These are phyloP conservation scores for Pluvianellus socialis DNA, from an alignment of 2,113 vertebrate species.

Conservation along the genomic window DNA sequence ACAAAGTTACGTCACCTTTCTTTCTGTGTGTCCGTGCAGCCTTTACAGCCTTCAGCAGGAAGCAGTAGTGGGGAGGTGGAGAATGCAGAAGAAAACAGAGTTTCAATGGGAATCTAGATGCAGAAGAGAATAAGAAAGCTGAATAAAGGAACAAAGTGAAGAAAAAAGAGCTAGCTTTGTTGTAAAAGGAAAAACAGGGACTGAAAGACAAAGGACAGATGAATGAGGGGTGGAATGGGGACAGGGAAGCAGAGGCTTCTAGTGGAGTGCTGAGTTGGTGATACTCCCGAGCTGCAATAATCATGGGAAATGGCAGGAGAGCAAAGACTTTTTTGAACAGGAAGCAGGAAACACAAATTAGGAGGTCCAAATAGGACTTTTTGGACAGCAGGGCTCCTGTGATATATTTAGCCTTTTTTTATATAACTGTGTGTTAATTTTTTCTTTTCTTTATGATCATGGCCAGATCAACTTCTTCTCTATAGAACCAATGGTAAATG, in stretches of 20 bases:
- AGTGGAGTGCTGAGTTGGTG: background rate
- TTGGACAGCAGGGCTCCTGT: background rate
- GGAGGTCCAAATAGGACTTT: background rate
- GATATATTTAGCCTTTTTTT: background rate
- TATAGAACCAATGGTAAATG: background rate
- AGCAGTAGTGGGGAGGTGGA: background rate
- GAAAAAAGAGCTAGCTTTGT: background rate
- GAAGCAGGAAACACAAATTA: background rate
- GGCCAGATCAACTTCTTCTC: background rate
- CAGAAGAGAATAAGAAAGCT: background rate
- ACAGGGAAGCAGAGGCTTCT: background rate
- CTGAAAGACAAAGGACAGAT: background rate
- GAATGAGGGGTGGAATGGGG: background rate
- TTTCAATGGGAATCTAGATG: background rate
- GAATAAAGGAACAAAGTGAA: background rate
- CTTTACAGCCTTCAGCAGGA: background rate
- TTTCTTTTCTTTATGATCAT: background rate
- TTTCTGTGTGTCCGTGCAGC: background rate
- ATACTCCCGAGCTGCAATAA: background rate
- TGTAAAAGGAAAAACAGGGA: background rate
- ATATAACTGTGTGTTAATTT: background rate
- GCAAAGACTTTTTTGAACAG: background rate
- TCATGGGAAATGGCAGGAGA: background rate
- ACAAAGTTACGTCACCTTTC: background rate
- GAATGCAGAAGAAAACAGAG: background rate